Percentiles rank a stretch among this genome's conserved stretches.
Evolutionary conservation across 2,797 vertebrate genomes (phyloP).

Genomic region (Phrynocephalus forsythii): DNA sequence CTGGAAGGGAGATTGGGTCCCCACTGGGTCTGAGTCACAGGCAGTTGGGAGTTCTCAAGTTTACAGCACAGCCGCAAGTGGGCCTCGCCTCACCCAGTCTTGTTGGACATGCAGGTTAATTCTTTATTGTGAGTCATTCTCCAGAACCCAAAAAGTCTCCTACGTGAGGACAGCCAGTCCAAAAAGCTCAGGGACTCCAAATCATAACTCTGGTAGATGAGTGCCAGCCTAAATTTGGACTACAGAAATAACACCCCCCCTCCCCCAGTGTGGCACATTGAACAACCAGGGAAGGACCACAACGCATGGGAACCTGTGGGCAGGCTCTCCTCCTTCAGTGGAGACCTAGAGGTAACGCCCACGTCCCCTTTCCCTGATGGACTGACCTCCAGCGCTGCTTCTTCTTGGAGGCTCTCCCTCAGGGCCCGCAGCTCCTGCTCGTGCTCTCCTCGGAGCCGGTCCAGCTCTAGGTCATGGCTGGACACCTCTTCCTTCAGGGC

Average conservation of each 20-base stretch:
- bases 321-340: too few relatives aligned
- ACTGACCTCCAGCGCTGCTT: slow-evolving; percentile 82
- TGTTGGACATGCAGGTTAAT: too few relatives aligned
- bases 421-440: slow-evolving; percentile 86
- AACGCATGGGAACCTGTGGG: too few relatives aligned
- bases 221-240: too few relatives aligned
- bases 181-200: not conserved
- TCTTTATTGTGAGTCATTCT: too few relatives aligned
- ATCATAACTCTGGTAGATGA: not conserved
- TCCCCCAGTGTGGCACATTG: too few relatives aligned
- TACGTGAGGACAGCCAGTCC: not conserved
- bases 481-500: slow-evolving; percentile 96
- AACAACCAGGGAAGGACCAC: too few relatives aligned
- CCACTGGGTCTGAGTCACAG: not conserved
- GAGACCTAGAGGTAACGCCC: too few relatives aligned
- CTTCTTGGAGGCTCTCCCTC: slow-evolving; percentile 83
- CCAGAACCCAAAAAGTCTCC: not conserved
- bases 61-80: not conserved
- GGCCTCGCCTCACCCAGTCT: too few relatives aligned
- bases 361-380: not conserved
- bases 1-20: not conserved
- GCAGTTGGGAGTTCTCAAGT: too few relatives aligned
- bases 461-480: slow-evolving; percentile 93
- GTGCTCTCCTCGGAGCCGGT: slow-evolving; percentile 92
- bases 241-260: too few relatives aligned